A percentile compares a stretch with the other conserved stretches of the same genome.
Conservation (phyloP, 2,888 invertebrate genomes). For the Mechanitis mazaeus region DNA sequence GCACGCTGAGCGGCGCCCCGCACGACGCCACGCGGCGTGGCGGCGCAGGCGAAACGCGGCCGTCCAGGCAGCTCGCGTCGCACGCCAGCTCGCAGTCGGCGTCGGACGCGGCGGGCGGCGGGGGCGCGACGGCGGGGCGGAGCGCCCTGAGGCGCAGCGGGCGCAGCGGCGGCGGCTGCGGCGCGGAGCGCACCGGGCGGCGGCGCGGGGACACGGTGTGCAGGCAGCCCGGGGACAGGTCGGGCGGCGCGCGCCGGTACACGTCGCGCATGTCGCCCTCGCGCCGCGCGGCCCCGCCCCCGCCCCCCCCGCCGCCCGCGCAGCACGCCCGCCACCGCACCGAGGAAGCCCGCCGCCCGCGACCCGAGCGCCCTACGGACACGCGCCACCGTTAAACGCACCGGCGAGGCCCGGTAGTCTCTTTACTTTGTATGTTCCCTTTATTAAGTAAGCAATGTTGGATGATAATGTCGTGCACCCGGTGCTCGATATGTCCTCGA, state of each 20-base stretch:
- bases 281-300: conserved; percentile 38
- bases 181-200: conserved; percentile 47
- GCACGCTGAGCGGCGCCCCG: conserved; percentile 59
- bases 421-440: background rate
- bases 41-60: conserved; percentile 38
- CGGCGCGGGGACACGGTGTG: conserved; percentile 45
- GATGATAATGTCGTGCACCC: too few species aligned
- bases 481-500: too few species aligned
- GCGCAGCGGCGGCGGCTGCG: conserved; percentile 42
- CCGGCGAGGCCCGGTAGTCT: background rate
- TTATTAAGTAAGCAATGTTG: background rate
- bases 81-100: conserved; percentile 76
- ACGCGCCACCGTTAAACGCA: conserved; percentile 10
- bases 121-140: conserved; percentile 42
- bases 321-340: conserved; percentile 38
- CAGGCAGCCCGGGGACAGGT: conserved; percentile 72
- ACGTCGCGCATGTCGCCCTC: conserved; percentile 73
- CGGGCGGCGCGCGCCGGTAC: conserved; percentile 70
- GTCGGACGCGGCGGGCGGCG: conserved; percentile 32
- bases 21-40: conserved; percentile 57
- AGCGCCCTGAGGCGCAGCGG: conserved; percentile 33
- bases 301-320: conserved; percentile 29
- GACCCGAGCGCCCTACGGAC: conserved; percentile 37
- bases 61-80: conserved; percentile 56
- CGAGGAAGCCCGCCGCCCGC: conserved; percentile 37